Percentiles rank a stretch among this genome's conserved stretches.
phyloP scores from a whole-genome alignment of 2,797 vertebrate species.

The Sebastes flavidus region DNA sequence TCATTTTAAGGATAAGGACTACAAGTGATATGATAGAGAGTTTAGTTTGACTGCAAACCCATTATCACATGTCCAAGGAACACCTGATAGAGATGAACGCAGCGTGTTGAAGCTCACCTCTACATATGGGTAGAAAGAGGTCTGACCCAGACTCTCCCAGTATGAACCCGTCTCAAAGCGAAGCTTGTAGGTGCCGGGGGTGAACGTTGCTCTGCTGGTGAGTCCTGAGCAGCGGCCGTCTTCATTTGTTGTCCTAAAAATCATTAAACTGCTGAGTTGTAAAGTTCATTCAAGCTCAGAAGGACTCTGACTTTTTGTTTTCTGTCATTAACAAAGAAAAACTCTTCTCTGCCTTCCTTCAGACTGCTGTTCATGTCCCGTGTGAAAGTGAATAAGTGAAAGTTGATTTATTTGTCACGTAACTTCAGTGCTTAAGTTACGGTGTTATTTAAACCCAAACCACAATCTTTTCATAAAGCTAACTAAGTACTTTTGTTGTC shows the following conservation, averaged over 20 bases:
- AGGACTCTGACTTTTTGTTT: not conserved
- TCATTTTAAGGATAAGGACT: not conserved
- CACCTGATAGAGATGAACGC: not conserved
- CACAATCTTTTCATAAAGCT: no score
- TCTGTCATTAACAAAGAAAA: no score
- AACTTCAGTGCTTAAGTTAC: no score
- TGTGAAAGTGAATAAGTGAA: no score
- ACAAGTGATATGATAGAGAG: not conserved
- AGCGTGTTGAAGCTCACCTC: constrained; percentile 75
- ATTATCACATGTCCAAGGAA: not conserved
- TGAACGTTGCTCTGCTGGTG: constrained; percentile 67
- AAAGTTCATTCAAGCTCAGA: not conserved
- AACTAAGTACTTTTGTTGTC: no score
- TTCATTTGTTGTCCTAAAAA: constrained; percentile 80
- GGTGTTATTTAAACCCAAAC: no score
- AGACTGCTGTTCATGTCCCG: no score
- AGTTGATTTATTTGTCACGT: no score
- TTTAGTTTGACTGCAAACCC: not conserved
- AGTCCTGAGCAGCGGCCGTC: constrained; percentile 85
- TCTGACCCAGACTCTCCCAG: constrained; percentile 83
- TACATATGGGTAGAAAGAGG: constrained; percentile 88
- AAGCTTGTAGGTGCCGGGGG: constrained; percentile 88
- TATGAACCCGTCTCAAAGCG: constrained; percentile 88
- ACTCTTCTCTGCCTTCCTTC: no score
- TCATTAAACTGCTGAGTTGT: not conserved